Base-by-base conservation (phyloP, 2,113 vertebrate genomes). In the Saccopteryx bilineata region DNA sequence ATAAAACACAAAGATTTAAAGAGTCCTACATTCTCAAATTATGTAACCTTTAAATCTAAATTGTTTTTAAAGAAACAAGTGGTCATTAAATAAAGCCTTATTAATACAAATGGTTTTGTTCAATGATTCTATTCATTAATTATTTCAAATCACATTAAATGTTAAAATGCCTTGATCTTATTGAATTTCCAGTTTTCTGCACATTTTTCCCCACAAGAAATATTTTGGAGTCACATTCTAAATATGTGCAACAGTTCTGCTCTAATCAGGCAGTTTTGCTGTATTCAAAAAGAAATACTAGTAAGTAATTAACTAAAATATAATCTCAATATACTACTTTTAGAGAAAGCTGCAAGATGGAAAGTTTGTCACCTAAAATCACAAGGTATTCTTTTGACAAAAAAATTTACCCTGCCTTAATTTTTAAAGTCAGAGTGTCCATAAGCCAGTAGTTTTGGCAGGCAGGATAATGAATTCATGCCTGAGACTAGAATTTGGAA, bases 371-470 rank as follows among this genome's bases (percentile, higher is more conserved):
- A 83, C 28, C 10, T 90, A 26, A 97, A 96, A 87, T 95, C 76
- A 91, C 71, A 50, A 19, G 4, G 28, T 65, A 26, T 61, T 71
- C 87, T 18, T 21, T 68, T 96, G 58, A 89, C 48, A 78, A 46
- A 14, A 76, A 31, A 28, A 21, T 93, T 95, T 93, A 50, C 24
- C 96, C 65, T 60, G 60, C 39, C 85, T 96, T 97, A 80, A 94
- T 93, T 71, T 92, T 95, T 94, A 86, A 93, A 91, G 83, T 78
- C 76, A 85, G 91, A 31, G 39, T 91, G 31, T 74, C 58, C 52
- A 72, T 63, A 65, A 94, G 94, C 87, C 74, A 96, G 46, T 71
- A 95, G 76, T 90, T 95, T 74, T 94, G 95, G 98, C 91, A 97
- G 90, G 76, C n/a, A 82, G 85, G 33, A 82, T 7, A 74, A 97